Percentiles rank a stretch among this genome's conserved stretches.
phyloP scores from a whole-genome alignment of 2,113 vertebrate genomes.

The Ochotona curzoniae region DNA sequence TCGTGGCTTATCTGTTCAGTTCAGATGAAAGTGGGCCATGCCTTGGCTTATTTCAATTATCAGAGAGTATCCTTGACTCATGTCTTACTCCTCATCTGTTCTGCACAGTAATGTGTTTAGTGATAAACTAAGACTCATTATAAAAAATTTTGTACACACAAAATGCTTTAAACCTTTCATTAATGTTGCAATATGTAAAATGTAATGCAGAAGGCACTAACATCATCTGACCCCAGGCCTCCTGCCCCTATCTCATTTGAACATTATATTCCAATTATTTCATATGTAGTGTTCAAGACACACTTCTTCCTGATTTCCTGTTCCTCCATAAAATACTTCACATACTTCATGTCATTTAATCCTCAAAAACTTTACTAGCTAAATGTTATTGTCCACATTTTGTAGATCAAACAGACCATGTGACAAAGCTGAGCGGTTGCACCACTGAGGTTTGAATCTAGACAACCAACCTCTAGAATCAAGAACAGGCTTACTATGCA shows the following conservation, averaged over 20 bases:
- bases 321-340: background rate
- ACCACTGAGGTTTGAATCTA: background rate
- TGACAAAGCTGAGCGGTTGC: background rate
- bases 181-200: conserved; percentile 7
- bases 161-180: background rate
- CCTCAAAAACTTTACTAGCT: background rate
- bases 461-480: background rate
- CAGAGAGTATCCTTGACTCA: conserved; percentile 16
- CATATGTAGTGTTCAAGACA: background rate
- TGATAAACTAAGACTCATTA: conserved; percentile 13
- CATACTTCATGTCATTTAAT: background rate
- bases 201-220: background rate
- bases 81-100: conserved; percentile 30
- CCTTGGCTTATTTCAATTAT: background rate
- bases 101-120: conserved; percentile 22
- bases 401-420: background rate
- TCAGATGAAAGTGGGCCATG: background rate
- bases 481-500: background rate
- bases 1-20: background rate
- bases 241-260: background rate
- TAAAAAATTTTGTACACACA: background rate
- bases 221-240: background rate
- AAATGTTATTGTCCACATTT: background rate
- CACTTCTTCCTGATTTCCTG: background rate
- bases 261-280: background rate